Evolutionary conservation across 2,797 vertebrate genomes (phyloP), one percentile per base, ranked within the genome.

Genomic region (Anniella stebbinsi): DNA sequence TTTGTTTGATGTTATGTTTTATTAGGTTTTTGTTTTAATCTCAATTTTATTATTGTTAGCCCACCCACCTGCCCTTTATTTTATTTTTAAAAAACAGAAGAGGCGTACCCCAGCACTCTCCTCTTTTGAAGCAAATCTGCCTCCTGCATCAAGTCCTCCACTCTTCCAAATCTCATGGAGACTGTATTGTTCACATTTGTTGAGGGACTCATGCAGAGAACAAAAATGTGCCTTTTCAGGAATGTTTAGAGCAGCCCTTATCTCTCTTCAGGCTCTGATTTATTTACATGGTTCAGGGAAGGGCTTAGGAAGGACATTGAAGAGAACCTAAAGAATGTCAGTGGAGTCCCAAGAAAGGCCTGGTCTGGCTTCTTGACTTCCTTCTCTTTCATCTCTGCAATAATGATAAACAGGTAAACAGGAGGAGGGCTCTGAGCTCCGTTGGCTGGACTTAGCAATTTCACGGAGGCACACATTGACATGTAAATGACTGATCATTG

Each of bases 241-340:
- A 87, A 76, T 66, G 36, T 33, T 63, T 63, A 66, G 17, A 41
- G 76, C 54, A 66, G 41, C 33, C 38, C 54, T 77, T 87, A 77
- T 77, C 57, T 66, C 28, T n/a, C 15, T 33, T 28, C 28, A 77
- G 41, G 11, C 57, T 25, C 54, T 66, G 57, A 33, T 66, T 77
- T 77, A n/a, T 87, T 77, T 48, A 76, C 54, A 63, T 63, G 73
- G 41, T n/a, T 45, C 63, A 86, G 18, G 28, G 57, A 36, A 36
- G 21, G 38, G 36, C n/a, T 82, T 38, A 11, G 9, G 54, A 78
- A 28, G 48, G 18, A 86, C n/a, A 11, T 70, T 87, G 9, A 38
- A 66, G 72, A 86, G 38, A 87, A 77, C 57, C 85, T 87, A n/a
- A 87, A 87, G 60, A 77, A 77, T 12, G 30, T 25, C 30, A 60